These are phyloP conservation scores for Eristalis arbustorum DNA, from an alignment of 2,888 invertebrate genomes.

Conservation along the genomic window DNA sequence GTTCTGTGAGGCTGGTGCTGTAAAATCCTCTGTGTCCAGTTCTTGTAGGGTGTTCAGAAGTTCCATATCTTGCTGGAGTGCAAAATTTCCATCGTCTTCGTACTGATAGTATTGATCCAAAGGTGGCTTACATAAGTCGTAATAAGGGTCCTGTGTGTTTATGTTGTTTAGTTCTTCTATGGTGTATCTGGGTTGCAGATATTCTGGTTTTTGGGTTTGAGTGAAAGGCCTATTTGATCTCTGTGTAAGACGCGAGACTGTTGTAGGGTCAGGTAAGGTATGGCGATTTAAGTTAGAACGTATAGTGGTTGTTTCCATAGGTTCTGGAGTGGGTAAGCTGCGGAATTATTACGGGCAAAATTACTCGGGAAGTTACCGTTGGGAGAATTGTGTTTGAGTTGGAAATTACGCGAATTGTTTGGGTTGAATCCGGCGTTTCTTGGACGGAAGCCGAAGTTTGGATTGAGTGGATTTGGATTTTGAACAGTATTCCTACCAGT, in stretches of 20 bases:
- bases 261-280: background rate
- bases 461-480: no score
- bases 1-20: slow-evolving; percentile 1
- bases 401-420: no score
- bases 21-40: slow-evolving; percentile 23
- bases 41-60: no score
- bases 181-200: background rate
- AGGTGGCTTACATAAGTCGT: background rate
- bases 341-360: no score
- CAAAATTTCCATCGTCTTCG: background rate
- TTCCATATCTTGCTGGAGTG: background rate
- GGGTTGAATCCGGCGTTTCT: no score
- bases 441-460: no score
- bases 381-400: background rate
- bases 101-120: background rate
- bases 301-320: no score
- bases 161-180: background rate
- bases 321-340: no score
- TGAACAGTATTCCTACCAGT: background rate
- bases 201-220: slow-evolving; percentile 14
- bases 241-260: background rate
- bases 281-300: no score
- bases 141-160: background rate
- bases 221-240: background rate
- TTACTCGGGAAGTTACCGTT: no score